These are phyloP conservation scores for Pseudococcus longispinus DNA, from an alignment of 2,888 invertebrate genomes.

Conservation along the genomic window DNA sequence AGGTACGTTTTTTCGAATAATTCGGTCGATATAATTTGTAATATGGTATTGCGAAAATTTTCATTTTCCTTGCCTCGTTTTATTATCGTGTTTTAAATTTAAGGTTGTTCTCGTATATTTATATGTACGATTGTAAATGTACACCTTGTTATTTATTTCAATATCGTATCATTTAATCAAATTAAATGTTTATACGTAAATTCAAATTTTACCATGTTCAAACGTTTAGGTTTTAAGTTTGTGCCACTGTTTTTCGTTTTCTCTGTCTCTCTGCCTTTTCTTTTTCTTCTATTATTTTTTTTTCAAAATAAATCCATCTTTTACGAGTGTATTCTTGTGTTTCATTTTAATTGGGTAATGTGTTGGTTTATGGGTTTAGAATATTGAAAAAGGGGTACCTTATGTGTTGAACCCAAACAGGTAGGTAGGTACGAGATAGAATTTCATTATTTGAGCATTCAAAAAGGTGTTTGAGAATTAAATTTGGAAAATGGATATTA, in stretches of 20 bases:
- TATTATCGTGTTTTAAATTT: conserved; percentile 9
- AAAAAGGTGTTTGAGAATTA: too few species aligned
- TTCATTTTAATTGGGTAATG: not conserved
- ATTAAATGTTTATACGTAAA: conserved; percentile 51
- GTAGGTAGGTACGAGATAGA: too few species aligned
- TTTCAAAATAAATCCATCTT: conserved; percentile 21
- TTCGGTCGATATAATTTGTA: conserved; percentile 35
- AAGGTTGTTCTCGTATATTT: conserved; percentile 33
- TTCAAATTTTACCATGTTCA: conserved; percentile 55
- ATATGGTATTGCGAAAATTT: not conserved
- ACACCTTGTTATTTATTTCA: conserved; percentile 50
- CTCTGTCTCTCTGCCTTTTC: conserved; percentile 30
- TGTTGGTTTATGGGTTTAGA: not conserved
- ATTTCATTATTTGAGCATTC: too few species aligned
- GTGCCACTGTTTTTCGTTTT: conserved; percentile 55
- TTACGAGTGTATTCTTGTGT: conserved; percentile 10
- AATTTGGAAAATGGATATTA: too few species aligned
- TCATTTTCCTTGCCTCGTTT: conserved; percentile 31
- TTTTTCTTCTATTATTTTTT: conserved; percentile 36
- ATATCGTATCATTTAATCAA: conserved; percentile 54
- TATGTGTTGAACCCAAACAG: too few species aligned
- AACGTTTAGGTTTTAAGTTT: conserved; percentile 50
- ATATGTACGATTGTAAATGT: not conserved
- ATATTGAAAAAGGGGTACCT: not conserved
- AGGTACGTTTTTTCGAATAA: not conserved